Percentiles rank a stretch among this genome's conserved stretches.
These are phyloP conservation scores for Rhagoletis pomonella DNA, from an alignment of 1,140 invertebrate genomes.

Conservation along the genomic window DNA sequence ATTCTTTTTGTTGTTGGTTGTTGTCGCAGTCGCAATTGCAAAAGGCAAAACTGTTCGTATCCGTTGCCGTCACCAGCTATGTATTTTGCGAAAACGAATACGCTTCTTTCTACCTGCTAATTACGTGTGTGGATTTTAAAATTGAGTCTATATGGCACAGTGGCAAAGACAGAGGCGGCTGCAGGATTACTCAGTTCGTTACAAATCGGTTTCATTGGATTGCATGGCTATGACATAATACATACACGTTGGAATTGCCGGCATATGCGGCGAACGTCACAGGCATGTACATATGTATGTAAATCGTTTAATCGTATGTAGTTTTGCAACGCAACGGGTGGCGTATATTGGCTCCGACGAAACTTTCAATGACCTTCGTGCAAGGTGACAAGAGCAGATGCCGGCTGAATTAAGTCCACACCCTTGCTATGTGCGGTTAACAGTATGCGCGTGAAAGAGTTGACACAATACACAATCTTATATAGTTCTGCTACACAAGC, in stretches of 20 bases:
- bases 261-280: background rate
- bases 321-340: background rate
- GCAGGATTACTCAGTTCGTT: background rate
- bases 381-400: slow-evolving; percentile 34
- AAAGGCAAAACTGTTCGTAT: background rate
- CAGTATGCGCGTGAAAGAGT: background rate
- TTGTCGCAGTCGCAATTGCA: slow-evolving; percentile 20
- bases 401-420: slow-evolving; percentile 6
- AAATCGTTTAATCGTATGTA: background rate
- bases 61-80: background rate
- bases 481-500: background rate
- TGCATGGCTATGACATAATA: slow-evolving; percentile 3
- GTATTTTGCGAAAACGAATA: background rate
- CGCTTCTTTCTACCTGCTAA: background rate
- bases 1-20: background rate
- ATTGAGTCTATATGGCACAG: no score
- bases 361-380: slow-evolving; percentile 34
- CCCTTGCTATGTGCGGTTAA: background rate
- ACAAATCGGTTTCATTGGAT: background rate
- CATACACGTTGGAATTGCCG: background rate
- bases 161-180: background rate
- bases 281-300: background rate
- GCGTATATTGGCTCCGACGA: background rate
- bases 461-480: background rate
- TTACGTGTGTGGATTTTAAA: background rate